Evolutionary conservation across 2,797 vertebrate species (phyloP), one percentile per base, ranked within the genome.

Genomic region (Vespertilio murinus): DNA sequence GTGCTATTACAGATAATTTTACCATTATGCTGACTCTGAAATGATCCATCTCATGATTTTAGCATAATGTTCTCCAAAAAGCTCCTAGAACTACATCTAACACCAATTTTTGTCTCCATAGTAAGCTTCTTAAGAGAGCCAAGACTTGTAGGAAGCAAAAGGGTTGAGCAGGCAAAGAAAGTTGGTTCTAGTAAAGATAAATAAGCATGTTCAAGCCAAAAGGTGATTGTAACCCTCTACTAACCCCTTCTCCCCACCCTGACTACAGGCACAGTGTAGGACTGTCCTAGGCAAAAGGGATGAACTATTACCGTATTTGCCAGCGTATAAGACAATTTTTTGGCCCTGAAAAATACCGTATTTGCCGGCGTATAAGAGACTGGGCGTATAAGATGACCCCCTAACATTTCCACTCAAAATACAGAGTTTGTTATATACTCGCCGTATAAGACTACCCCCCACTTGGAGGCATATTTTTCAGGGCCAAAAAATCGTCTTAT

Each of bases 281-380:
- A 45, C 42, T 23, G 28, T 28, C 7, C 16, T 18, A 4, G 2
- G 11, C 4, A 73, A 22, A 28, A 0, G 25, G 14, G 10, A 1
- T 13, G 33, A 7, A 20, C 54, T 2, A 2, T 2, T 23, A 18
- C n/a, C n/a, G n/a, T n/a, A n/a, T n/a, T n/a, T n/a, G n/a, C n/a
- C n/a, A n/a, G n/a, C n/a, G n/a, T n/a, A n/a, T n/a, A n/a, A n/a
- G n/a, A n/a, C n/a, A n/a, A n/a, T n/a, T n/a, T n/a, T n/a, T n/a
- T n/a, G n/a, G n/a, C n/a, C n/a, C n/a, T n/a, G n/a, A n/a, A n/a
- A n/a, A n/a, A n/a, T n/a, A n/a, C n/a, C n/a, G n/a, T n/a, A n/a
- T n/a, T n/a, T n/a, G n/a, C n/a, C n/a, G n/a, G n/a, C n/a, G n/a
- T n/a, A n/a, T n/a, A n/a, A n/a, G n/a, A n/a, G n/a, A n/a, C n/a